Percentiles rank a stretch among this genome's conserved stretches.
Conservation (phyloP, 2,113 vertebrate genomes). For the Grammomys surdaster region DNA sequence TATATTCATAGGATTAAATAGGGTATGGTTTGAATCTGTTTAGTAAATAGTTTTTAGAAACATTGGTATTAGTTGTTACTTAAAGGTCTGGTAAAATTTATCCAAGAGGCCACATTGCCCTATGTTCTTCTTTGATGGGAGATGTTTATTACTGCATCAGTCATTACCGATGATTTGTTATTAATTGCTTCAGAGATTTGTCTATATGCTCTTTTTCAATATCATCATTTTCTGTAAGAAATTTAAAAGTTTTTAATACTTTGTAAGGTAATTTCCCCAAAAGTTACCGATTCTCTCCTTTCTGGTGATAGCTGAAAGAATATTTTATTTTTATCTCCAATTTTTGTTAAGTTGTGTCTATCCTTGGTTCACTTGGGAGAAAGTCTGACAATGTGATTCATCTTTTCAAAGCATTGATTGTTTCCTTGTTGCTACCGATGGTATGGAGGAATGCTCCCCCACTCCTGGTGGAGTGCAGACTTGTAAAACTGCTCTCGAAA, state of each 20-base stretch:
- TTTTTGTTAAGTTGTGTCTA: too few relatives aligned
- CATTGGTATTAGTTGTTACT: neutral
- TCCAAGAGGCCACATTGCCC: neutral
- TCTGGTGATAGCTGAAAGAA: too few relatives aligned
- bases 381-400: too few relatives aligned
- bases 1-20: neutral
- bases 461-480: too few relatives aligned
- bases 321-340: too few relatives aligned
- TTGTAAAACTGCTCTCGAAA: too few relatives aligned
- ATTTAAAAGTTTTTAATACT: neutral
- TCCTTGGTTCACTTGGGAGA: too few relatives aligned
- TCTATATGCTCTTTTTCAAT: neutral
- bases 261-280: too few relatives aligned
- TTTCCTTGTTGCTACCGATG: too few relatives aligned
- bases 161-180: neutral
- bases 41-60: neutral
- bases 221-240: neutral
- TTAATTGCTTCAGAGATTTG: neutral
- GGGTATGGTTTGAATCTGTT: neutral
- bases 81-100: neutral
- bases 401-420: too few relatives aligned
- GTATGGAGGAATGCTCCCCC: too few relatives aligned
- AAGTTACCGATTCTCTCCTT: too few relatives aligned
- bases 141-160: neutral
- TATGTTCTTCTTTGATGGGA: neutral